These are phyloP conservation scores for Lepetodrilus schrolli DNA, from an alignment of 2,888 invertebrate species.

Conservation along the genomic window DNA sequence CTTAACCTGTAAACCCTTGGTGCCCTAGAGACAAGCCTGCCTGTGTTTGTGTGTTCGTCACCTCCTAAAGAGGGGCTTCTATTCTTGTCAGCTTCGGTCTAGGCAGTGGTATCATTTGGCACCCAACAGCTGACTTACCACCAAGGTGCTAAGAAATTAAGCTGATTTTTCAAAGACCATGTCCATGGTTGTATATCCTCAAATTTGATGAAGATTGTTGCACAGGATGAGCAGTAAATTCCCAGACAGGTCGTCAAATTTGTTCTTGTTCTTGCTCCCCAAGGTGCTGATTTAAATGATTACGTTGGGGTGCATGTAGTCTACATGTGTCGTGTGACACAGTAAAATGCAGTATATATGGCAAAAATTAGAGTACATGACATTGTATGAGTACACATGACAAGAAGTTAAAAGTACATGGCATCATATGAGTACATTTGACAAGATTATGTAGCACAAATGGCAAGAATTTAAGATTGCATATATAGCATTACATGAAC, in stretches of 20 bases:
- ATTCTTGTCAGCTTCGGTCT: neutral
- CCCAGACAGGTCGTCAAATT: neutral
- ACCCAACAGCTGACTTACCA: constrained; percentile 6
- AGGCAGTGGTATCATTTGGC: constrained; percentile 10
- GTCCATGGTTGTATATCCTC: constrained; percentile 4
- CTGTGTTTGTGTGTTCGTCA: neutral
- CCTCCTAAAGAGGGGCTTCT: neutral
- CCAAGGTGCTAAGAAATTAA: neutral
- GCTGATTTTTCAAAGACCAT: neutral
- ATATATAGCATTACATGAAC: too few species aligned
- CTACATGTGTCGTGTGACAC: too few species aligned
- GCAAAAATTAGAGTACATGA: too few species aligned
- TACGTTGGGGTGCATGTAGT: too few species aligned
- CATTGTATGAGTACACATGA: too few species aligned
- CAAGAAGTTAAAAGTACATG: too few species aligned
- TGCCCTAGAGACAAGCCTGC: neutral
- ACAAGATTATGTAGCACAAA: too few species aligned
- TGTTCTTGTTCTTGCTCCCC: neutral
- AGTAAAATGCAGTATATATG: too few species aligned
- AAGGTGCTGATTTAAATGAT: neutral
- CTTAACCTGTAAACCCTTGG: neutral
- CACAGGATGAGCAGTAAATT: neutral
- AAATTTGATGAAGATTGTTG: neutral
- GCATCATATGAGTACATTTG: too few species aligned
- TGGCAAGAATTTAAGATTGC: too few species aligned